Percentiles rank a stretch among this genome's conserved stretches.
phyloP scores from a whole-genome alignment of 2,797 vertebrate genomes.

The Xiphophorus birchmanni region DNA sequence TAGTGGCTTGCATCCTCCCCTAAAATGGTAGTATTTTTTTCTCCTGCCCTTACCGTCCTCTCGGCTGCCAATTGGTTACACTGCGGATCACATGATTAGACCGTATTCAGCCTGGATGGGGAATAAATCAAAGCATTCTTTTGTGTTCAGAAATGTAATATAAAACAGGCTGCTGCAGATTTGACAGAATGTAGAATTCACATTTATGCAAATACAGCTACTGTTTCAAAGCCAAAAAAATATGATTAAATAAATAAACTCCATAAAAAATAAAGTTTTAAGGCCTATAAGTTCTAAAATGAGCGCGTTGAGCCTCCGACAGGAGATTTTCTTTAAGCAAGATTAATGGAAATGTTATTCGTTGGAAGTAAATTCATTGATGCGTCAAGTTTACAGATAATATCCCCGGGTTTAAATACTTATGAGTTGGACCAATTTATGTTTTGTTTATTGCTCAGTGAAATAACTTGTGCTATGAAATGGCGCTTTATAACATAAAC shows the following conservation, averaged over 20 bases:
- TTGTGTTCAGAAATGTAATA: constrained; percentile 64
- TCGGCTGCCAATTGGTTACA: constrained; percentile 86
- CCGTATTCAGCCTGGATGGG: constrained; percentile 88
- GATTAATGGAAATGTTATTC: neutral
- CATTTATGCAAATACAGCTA: neutral
- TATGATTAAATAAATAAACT: neutral
- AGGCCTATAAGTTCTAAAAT: neutral
- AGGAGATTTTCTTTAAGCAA: neutral
- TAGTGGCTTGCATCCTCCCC: constrained; percentile 83
- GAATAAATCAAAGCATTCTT: constrained; percentile 90
- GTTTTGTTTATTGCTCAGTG: neutral
- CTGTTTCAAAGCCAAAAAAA: neutral
- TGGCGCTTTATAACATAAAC: neutral
- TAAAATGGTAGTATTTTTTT: constrained; percentile 88
- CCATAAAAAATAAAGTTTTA: neutral
- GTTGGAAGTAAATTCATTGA: neutral
- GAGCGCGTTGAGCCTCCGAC: neutral
- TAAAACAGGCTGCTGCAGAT: constrained; percentile 34
- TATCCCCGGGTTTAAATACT: neutral
- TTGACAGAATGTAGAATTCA: constrained; percentile 18
- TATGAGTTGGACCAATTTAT: neutral
- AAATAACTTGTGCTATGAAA: neutral
- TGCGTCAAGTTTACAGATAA: neutral
- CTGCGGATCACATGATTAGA: constrained; percentile 87
- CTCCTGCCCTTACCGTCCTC: constrained; percentile 82